Conservation (phyloP, 2,888 invertebrate species). For the Tetropium fuscum region DNA sequence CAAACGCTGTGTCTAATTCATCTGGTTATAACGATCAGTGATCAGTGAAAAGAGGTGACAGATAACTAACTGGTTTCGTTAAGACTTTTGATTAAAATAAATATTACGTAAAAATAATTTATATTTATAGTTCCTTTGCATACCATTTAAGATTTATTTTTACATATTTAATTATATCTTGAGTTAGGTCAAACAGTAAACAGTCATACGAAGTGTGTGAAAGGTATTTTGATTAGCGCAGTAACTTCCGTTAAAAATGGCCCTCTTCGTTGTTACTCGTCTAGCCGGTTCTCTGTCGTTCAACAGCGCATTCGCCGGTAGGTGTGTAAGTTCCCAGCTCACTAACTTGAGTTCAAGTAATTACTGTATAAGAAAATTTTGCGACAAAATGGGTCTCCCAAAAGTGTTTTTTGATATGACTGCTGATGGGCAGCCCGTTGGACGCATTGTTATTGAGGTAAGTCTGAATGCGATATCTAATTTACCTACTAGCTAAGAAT, state of each 20-base stretch:
- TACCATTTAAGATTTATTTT: too few relatives aligned
- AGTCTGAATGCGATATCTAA: slow-evolving; percentile 51
- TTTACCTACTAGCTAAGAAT: slow-evolving; percentile 20
- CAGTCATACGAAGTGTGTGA: too few relatives aligned
- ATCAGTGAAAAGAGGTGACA: too few relatives aligned
- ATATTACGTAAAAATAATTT: too few relatives aligned
- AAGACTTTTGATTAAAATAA: too few relatives aligned
- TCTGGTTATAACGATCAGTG: too few relatives aligned
- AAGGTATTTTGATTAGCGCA: slow-evolving; percentile 11
- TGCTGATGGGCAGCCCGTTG: slow-evolving; percentile 81
- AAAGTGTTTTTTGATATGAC: slow-evolving; percentile 91
- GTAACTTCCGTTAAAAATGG: slow-evolving; percentile 60
- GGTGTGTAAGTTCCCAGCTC: slow-evolving; percentile 65
- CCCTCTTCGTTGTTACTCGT: slow-evolving; percentile 64
- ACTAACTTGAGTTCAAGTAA: slow-evolving; percentile 47
- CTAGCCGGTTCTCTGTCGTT: slow-evolving; percentile 62
- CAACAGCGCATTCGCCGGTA: slow-evolving; percentile 64
- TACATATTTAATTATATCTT: too few relatives aligned
- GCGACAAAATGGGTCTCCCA: slow-evolving; percentile 82
- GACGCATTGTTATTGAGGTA: slow-evolving; percentile 94
- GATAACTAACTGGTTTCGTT: too few relatives aligned
- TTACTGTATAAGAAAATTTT: slow-evolving; percentile 68
- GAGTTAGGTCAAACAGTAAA: too few relatives aligned
- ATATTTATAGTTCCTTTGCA: too few relatives aligned
- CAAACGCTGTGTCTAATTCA: too few relatives aligned